Conservation (phyloP, 2,797 vertebrate species). For the Spea hammondii region DNA sequence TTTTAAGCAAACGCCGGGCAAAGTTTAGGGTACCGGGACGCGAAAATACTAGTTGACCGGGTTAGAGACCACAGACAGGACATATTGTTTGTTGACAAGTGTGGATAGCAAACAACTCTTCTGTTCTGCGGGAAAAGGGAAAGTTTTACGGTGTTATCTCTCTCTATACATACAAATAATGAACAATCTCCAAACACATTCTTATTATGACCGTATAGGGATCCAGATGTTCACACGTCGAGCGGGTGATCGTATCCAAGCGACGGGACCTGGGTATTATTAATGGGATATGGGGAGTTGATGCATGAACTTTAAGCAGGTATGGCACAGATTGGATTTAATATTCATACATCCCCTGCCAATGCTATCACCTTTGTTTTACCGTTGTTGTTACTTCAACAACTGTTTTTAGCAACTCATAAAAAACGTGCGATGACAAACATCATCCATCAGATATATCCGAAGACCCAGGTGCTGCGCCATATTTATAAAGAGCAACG, state of each 20-base stretch:
- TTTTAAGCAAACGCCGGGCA: too few relatives aligned
- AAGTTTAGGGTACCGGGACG: too few relatives aligned
- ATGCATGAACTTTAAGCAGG: slow-evolving; percentile 22
- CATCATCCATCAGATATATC: too few relatives aligned
- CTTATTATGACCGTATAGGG: slow-evolving; percentile 8
- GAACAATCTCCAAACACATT: not conserved
- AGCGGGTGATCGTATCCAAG: not conserved
- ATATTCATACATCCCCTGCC: slow-evolving; percentile 18
- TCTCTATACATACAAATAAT: not conserved
- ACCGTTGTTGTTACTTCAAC: not conserved
- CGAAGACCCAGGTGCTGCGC: too few relatives aligned
- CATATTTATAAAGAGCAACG: too few relatives aligned
- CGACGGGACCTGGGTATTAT: not conserved
- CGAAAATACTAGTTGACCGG: too few relatives aligned
- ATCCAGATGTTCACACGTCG: slow-evolving; percentile 1
- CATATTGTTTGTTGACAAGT: too few relatives aligned
- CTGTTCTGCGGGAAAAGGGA: too few relatives aligned
- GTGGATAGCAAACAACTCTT: too few relatives aligned
- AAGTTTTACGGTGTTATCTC: not conserved
- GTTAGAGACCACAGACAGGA: too few relatives aligned
- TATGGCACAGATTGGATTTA: not conserved
- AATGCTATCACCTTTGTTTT: slow-evolving; percentile 6
- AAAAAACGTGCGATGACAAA: too few relatives aligned
- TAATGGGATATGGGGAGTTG: not conserved
- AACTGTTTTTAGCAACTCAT: too few relatives aligned